Conservation (phyloP, 2,888 invertebrate species). For the Dascillus cervinus region DNA sequence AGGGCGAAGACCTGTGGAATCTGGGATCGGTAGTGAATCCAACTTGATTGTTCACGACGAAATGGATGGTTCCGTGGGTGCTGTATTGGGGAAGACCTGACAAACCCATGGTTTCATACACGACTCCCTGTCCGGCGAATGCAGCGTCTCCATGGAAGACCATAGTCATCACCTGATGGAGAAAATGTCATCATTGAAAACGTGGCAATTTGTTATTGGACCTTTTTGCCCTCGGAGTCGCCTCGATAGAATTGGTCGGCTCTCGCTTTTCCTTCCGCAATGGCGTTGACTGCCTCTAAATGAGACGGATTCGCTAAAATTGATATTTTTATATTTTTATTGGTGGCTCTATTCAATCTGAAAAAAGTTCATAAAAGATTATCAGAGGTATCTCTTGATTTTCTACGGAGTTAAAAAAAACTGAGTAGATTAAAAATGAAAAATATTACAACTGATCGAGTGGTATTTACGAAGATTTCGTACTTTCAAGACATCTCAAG, state of each 20-base stretch:
- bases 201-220: too few relatives aligned
- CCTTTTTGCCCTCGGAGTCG: conserved; percentile 45
- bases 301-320: conserved; percentile 10
- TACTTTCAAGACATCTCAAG: too few relatives aligned
- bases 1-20: conserved; percentile 14
- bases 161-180: conserved; percentile 72
- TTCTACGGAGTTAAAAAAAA: too few relatives aligned
- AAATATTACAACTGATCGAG: too few relatives aligned
- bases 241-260: conserved; percentile 82
- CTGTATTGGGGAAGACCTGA: conserved; percentile 86
- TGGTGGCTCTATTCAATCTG: conserved; percentile 10
- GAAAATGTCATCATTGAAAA: background rate
- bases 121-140: conserved; percentile 87
- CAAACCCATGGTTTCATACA: conserved; percentile 87
- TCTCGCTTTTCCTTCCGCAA: conserved; percentile 68
- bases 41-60: conserved; percentile 89
- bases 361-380: too few relatives aligned
- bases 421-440: too few relatives aligned
- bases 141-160: conserved; percentile 88
- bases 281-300: conserved; percentile 5
- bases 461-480: too few relatives aligned
- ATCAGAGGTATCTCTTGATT: too few relatives aligned
- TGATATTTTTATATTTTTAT: conserved; percentile 6
- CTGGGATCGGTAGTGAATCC: conserved; percentile 84
- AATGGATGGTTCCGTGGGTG: conserved; percentile 84